Conservation (phyloP, 2,888 invertebrate genomes). For the Acleris sparsana region DNA sequence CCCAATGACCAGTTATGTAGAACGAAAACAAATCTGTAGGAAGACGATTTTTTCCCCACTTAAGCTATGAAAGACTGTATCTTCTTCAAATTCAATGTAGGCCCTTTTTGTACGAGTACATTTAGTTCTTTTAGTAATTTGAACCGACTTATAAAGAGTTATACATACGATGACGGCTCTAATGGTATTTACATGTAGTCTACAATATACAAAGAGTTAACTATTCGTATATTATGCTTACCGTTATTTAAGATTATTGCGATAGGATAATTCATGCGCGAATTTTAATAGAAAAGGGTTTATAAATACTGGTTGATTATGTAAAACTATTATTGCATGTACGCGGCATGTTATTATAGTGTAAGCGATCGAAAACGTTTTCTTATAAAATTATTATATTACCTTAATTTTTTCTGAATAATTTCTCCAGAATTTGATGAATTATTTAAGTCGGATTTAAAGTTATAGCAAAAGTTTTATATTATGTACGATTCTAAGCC, state of each 20-base stretch:
- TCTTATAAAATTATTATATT: slow-evolving; percentile 13
- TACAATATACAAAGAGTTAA: slow-evolving; percentile 35
- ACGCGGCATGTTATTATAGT: slow-evolving; percentile 21
- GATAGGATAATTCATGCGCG: slow-evolving; percentile 52
- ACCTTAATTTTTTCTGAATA: slow-evolving; percentile 15
- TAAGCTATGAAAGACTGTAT: too few relatives aligned
- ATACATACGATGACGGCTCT: slow-evolving; percentile 23
- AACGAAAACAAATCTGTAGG: too few relatives aligned
- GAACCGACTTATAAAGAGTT: slow-evolving; percentile 43
- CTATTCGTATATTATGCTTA: slow-evolving; percentile 28
- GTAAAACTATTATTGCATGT: slow-evolving; percentile 14
- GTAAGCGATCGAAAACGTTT: slow-evolving; percentile 16
- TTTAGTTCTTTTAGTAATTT: slow-evolving; percentile 26
- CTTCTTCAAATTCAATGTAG: too few relatives aligned
- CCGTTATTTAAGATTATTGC: slow-evolving; percentile 29
- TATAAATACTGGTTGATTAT: slow-evolving; percentile 26
- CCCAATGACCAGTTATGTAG: slow-evolving; percentile 22
- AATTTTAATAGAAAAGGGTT: slow-evolving; percentile 49
- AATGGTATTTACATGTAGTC: slow-evolving; percentile 40
- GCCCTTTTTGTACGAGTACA: too few relatives aligned
- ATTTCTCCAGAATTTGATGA: too few relatives aligned
- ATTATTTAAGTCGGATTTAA: too few relatives aligned
- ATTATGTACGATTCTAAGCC: too few relatives aligned
- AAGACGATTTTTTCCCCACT: too few relatives aligned
- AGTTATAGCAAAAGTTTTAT: too few relatives aligned